phyloP scores from a whole-genome alignment of 2,113 vertebrate species.

The Carassius auratus region DNA sequence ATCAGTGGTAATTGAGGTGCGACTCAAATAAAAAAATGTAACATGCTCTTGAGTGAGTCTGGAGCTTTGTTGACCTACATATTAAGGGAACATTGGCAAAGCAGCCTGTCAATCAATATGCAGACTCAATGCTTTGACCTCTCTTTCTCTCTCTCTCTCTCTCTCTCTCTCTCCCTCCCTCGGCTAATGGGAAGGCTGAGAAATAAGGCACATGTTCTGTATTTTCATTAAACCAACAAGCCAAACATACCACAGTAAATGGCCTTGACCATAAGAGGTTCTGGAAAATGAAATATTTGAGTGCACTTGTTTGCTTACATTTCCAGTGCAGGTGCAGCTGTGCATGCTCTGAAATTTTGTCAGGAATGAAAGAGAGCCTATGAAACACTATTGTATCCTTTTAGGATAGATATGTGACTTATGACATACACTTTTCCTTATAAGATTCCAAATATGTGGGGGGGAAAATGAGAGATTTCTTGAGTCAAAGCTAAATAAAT shows the following conservation, averaged over 20 bases:
- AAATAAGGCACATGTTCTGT: constrained; percentile 45
- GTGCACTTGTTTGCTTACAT: constrained; percentile 28
- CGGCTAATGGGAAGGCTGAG: constrained; percentile 32
- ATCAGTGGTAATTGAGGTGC: constrained; percentile 73
- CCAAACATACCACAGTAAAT: constrained; percentile 40
- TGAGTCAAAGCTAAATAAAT: background rate
- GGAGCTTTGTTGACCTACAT: constrained; percentile 76
- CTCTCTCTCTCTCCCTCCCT: constrained; percentile 18
- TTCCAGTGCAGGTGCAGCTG: constrained; percentile 1
- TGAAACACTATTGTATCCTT: background rate
- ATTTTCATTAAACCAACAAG: constrained; percentile 47
- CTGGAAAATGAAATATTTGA: constrained; percentile 10
- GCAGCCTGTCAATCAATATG: constrained; percentile 66
- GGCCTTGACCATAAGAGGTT: constrained; percentile 29
- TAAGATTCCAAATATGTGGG: background rate
- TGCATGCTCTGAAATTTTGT: background rate
- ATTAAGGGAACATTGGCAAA: constrained; percentile 67
- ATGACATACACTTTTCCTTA: background rate
- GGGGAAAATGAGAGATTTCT: background rate
- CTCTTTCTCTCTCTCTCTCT: constrained; percentile 13
- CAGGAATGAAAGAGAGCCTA: background rate
- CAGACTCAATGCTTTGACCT: background rate
- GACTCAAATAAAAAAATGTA: constrained; percentile 76
- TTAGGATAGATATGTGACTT: background rate
- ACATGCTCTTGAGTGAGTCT: constrained; percentile 68